A percentile compares a stretch with the other conserved stretches of the same genome.
Conservation (phyloP, 1,140 invertebrate genomes). For the Lithobius niger region DNA sequence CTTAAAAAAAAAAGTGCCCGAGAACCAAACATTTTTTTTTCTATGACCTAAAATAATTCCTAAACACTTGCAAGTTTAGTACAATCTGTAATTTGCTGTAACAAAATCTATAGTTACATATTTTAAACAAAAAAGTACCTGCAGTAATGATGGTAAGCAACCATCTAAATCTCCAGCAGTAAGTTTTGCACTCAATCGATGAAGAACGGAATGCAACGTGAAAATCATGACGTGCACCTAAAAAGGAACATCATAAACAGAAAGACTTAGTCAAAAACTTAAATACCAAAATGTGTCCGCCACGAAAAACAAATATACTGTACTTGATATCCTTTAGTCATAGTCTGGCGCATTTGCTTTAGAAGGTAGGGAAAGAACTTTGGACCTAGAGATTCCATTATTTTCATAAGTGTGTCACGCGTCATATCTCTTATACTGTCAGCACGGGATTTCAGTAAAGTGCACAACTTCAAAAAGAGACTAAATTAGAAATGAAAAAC, state of each 20-base stretch:
- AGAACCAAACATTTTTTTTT: too few species aligned
- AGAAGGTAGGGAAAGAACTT: constrained; percentile 62
- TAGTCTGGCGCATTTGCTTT: constrained; percentile 59
- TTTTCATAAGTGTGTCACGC: constrained; percentile 75
- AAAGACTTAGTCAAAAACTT: too few species aligned
- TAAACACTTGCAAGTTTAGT: too few species aligned
- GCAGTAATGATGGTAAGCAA: constrained; percentile 61
- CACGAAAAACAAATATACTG: too few species aligned
- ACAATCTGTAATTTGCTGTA: too few species aligned
- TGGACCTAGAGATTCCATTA: constrained; percentile 71
- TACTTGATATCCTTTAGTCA: constrained; percentile 84
- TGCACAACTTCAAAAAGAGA: constrained; percentile 75
- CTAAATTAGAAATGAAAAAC: constrained; percentile 38
- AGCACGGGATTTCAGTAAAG: constrained; percentile 73
- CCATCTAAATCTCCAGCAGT: constrained; percentile 58
- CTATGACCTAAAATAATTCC: too few species aligned
- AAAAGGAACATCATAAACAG: too few species aligned
- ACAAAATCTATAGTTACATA: too few species aligned
- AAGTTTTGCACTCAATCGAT: constrained; percentile 48
- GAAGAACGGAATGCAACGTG: constrained; percentile 70
- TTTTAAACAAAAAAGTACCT: too few species aligned
- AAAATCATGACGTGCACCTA: constrained; percentile 82
- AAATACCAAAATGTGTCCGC: too few species aligned
- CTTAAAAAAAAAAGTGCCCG: too few species aligned
- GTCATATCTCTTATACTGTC: constrained; percentile 71